Base-by-base conservation (phyloP, 64 coral and sea anemone genomes). In the Hydrozoanthus tunicans region DNA sequence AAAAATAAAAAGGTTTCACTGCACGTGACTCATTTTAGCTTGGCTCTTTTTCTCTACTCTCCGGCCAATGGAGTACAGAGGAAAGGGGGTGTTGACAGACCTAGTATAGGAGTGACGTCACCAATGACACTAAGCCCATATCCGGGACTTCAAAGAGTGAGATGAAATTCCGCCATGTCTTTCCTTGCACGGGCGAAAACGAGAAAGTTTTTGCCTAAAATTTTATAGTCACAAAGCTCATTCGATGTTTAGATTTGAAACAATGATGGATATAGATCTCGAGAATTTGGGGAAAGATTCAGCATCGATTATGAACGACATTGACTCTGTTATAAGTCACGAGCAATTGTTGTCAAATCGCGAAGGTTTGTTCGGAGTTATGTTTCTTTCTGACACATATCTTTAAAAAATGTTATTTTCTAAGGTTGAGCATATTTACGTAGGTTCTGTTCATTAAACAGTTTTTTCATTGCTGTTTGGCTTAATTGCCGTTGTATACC, bases 271-370 rank as follows among this genome's bases (percentile, higher is more conserved):
- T 6, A 88, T 88, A 55, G 84, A 88, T 88, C 67, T 88, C 59
- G 67, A 88, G 84, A 56, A 26, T 55, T 13, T 88, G 27, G 84
- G 74, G 59, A 88, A 25, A 73, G 84, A 73, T 73, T 24, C 69
- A 27, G 9, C 74, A 5, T 59, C 68, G 56, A 58, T 57, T 73
- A 88, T 88, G 84, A 73, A 88, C 59, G 84, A 88, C 66, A 15
- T 88, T 23, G 68, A 73, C 70, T 20, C 68, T 43, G 85, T 69
- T 73, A 90, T 94, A 15, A 96, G 92, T 82, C 95, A 96, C 51
- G 79, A 94, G 84, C 95, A 94, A 88, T 74, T 96, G 59, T 56
- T 94, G 82, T 92, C 83, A 78, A 93, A 96, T 78, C 93, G 95
- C 82, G 88, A 97, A 69, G 95, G 95, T 83, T 53, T 6, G 65